These are phyloP conservation scores for Hydropsyche tenuis DNA, from an alignment of 1,140 invertebrate genomes.

Conservation along the genomic window DNA sequence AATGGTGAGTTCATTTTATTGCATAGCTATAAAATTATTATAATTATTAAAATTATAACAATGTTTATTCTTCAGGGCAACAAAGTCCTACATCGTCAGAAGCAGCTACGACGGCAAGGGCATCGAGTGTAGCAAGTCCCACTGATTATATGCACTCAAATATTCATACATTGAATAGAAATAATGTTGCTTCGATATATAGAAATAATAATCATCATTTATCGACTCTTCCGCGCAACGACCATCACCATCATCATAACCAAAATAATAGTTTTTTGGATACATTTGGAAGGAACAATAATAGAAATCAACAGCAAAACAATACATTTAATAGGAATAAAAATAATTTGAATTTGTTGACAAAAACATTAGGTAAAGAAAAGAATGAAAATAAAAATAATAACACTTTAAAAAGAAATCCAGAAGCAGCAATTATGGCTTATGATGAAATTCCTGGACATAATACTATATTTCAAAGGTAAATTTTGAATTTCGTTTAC, in stretches of 20 bases:
- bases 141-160: slow-evolving; percentile 56
- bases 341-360: slow-evolving; percentile 52
- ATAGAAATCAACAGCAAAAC: slow-evolving; percentile 57
- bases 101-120: slow-evolving; percentile 79
- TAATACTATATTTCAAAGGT: slow-evolving; percentile 68
- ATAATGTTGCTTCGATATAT: slow-evolving; percentile 54
- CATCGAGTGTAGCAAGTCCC: slow-evolving; percentile 68
- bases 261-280: slow-evolving; percentile 51
- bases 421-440: slow-evolving; percentile 60
- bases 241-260: slow-evolving; percentile 61
- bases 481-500: not conserved
- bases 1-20: slow-evolving; percentile 61
- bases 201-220: slow-evolving; percentile 52
- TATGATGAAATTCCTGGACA: slow-evolving; percentile 65
- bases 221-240: slow-evolving; percentile 64
- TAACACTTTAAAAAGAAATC: slow-evolving; percentile 50
- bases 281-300: slow-evolving; percentile 51
- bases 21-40: not conserved
- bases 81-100: slow-evolving; percentile 82
- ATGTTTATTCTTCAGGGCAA: slow-evolving; percentile 65
- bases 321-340: slow-evolving; percentile 51
- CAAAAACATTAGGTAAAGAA: slow-evolving; percentile 55
- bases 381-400: slow-evolving; percentile 57
- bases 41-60: slow-evolving; percentile 32
- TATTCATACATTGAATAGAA: slow-evolving; percentile 62